phyloP scores from a whole-genome alignment of 2,113 vertebrate genomes.

The Chelonoidis abingdonii region DNA sequence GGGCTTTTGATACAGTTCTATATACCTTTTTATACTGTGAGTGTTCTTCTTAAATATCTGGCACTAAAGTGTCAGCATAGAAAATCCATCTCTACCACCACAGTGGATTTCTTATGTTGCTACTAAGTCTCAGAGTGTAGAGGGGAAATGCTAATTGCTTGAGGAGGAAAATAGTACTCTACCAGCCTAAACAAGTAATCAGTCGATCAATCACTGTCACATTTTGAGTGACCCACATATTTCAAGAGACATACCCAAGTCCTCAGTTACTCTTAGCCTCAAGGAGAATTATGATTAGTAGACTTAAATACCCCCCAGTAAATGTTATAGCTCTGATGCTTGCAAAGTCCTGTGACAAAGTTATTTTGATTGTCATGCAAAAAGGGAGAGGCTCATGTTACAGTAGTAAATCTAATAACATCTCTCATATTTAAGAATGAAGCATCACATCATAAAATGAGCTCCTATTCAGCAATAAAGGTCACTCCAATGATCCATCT shows the following conservation, averaged over 20 bases:
- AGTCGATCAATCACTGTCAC: neutral
- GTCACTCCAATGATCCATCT: no score
- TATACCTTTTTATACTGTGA: neutral
- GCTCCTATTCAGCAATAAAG: neutral
- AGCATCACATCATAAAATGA: neutral
- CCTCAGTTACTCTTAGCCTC: neutral
- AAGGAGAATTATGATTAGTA: neutral
- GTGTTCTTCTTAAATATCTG: neutral
- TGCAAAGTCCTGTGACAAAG: no score
- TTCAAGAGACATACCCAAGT: neutral
- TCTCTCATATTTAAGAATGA: neutral
- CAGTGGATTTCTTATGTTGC: neutral
- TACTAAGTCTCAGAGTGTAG: neutral
- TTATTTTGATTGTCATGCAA: neutral
- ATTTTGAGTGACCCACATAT: neutral
- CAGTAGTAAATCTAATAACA: neutral
- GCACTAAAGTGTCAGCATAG: neutral
- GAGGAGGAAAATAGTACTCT: neutral
- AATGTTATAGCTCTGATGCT: neutral
- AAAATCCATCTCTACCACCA: neutral
- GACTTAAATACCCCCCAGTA: neutral
- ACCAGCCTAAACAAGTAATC: neutral
- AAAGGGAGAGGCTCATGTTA: neutral
- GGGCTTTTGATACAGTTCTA: neutral
- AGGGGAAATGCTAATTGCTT: neutral